These are phyloP conservation scores for Atta colombica DNA, from an alignment of 1,140 invertebrate species.

Conservation along the genomic window DNA sequence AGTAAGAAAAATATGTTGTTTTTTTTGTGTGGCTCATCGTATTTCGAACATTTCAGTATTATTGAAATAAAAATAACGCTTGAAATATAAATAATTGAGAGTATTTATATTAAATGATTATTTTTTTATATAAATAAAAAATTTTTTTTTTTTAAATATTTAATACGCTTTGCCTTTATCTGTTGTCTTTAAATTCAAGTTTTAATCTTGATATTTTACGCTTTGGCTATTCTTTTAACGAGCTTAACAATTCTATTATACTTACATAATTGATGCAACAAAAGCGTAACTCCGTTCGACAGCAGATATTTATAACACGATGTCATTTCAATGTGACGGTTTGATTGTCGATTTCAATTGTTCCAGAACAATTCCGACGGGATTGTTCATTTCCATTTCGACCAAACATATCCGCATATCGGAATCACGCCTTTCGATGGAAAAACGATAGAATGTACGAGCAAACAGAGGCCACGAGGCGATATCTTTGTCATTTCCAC, in stretches of 20 bases:
- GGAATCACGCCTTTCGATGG: slow-evolving; percentile 22
- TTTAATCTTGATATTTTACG: neutral
- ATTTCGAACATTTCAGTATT: neutral
- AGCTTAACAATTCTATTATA: neutral
- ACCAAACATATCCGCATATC: slow-evolving; percentile 47
- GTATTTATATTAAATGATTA: neutral
- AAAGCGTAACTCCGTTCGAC: neutral
- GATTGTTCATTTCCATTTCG: slow-evolving; percentile 59
- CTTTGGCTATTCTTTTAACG: neutral
- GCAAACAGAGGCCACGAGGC: neutral
- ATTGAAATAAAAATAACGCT: slow-evolving; percentile 1
- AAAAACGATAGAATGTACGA: slow-evolving; percentile 37
- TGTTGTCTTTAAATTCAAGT: neutral
- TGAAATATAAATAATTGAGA: neutral
- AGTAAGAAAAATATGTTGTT: neutral
- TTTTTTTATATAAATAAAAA: neutral
- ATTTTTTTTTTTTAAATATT: neutral
- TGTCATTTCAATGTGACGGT: slow-evolving; percentile 49
- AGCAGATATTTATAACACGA: slow-evolving; percentile 16
- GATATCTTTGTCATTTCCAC: slow-evolving; percentile 30
- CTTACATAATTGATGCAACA: slow-evolving; percentile 4
- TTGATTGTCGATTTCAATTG: slow-evolving; percentile 53
- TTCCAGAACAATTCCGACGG: slow-evolving; percentile 50
- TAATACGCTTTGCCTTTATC: neutral
- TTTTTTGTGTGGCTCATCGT: neutral